phyloP scores from a whole-genome alignment of 1,140 invertebrate genomes.

The Ptiloglossa arizonensis region DNA sequence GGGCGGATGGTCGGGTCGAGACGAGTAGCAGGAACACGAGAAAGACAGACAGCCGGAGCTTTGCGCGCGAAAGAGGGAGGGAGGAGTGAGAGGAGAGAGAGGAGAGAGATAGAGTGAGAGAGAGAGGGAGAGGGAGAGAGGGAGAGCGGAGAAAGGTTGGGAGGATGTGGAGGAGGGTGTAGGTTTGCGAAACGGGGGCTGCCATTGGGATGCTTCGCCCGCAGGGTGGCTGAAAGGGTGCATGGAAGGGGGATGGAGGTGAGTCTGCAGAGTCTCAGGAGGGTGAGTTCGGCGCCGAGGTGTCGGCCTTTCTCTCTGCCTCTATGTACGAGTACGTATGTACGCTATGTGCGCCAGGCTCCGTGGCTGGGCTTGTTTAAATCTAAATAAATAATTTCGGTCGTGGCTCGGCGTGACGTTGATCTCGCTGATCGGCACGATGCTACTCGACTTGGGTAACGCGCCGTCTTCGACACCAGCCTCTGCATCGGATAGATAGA shows the following conservation, averaged over 20 bases:
- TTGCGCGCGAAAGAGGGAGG: constrained; percentile 16
- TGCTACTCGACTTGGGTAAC: constrained; percentile 44
- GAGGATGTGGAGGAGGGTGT: constrained; percentile 61
- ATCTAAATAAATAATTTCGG: constrained; percentile 78
- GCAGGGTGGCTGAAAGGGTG: constrained; percentile 65
- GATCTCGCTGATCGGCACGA: constrained; percentile 54
- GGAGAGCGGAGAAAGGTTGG: constrained; percentile 52
- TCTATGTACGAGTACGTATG: constrained; percentile 34
- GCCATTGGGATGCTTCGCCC: constrained; percentile 73
- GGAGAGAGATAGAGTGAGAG: constrained; percentile 35
- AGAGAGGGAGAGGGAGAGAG: constrained; percentile 39
- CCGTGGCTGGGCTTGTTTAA: constrained; percentile 58
- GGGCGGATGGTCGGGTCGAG: constrained; percentile 62
- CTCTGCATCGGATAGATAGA: background rate
- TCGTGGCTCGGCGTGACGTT: constrained; percentile 50
- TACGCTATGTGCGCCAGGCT: constrained; percentile 22
- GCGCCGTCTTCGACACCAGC: constrained; percentile 31
- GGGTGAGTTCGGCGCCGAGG: constrained; percentile 82
- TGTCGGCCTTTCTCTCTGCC: constrained; percentile 75
- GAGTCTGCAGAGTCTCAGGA: constrained; percentile 80
- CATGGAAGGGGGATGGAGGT: constrained; percentile 74
- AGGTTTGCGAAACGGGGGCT: constrained; percentile 75
- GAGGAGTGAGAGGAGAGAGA: constrained; percentile 37
- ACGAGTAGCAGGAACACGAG: constrained; percentile 59
- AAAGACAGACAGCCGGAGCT: background rate